A percentile compares a stretch with the other conserved stretches of the same genome.
Conservation (phyloP, 2,113 vertebrate species). For the Semnopithecus entellus region DNA sequence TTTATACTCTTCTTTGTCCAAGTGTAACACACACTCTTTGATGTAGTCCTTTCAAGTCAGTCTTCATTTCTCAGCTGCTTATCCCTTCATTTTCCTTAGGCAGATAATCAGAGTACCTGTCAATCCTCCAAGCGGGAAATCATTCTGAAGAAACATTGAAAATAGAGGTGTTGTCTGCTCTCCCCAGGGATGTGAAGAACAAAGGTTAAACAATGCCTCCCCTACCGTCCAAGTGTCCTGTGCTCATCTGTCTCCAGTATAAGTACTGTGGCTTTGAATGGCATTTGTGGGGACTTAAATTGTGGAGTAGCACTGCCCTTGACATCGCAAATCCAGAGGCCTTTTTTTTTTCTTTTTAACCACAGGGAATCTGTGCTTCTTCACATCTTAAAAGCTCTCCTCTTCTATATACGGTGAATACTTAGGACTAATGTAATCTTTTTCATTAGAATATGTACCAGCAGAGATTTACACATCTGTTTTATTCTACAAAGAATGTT, state of each 20-base stretch:
- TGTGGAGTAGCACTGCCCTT: background rate
- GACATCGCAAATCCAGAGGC: background rate
- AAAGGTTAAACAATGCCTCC: constrained; percentile 59
- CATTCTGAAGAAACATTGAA: constrained; percentile 68
- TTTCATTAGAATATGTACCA: constrained; percentile 50
- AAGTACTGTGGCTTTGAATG: constrained; percentile 9
- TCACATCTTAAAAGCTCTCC: background rate
- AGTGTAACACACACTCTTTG: constrained; percentile 32
- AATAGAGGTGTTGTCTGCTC: constrained; percentile 65
- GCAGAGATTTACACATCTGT: constrained; percentile 4
- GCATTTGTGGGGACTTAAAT: constrained; percentile 7
- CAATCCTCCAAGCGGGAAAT: constrained; percentile 64
- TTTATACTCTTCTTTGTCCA: constrained; percentile 44
- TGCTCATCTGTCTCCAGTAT: background rate
- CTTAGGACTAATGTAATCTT: background rate
- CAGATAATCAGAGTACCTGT: constrained; percentile 77
- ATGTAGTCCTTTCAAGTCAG: constrained; percentile 54
- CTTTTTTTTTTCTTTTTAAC: background rate
- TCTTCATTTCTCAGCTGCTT: constrained; percentile 70
- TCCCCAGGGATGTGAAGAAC: constrained; percentile 24
- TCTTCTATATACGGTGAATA: background rate
- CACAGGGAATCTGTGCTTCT: background rate
- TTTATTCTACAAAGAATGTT: background rate
- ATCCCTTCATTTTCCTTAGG: constrained; percentile 76
- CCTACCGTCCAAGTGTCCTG: background rate